phyloP scores from a whole-genome alignment of 2,888 invertebrate genomes.

The Sarcophaga subvicina region DNA sequence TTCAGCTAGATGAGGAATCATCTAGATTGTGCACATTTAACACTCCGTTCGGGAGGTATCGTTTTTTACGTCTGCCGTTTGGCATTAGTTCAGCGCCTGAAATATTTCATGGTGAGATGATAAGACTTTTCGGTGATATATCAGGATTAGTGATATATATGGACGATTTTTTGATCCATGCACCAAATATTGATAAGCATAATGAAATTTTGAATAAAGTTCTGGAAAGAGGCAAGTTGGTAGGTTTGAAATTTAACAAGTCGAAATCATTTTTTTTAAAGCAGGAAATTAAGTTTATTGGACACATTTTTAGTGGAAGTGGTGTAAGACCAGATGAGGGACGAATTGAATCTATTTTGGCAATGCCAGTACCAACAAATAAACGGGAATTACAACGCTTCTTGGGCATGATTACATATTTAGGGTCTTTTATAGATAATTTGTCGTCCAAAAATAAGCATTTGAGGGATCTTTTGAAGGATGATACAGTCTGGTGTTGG shows the following conservation, averaged over 20 bases:
- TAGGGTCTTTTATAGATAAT: conserved; percentile 18
- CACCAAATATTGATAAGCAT: conserved; percentile 19
- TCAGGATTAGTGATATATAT: conserved; percentile 28
- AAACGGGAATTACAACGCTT: conserved; percentile 12
- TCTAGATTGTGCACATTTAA: conserved; percentile 70
- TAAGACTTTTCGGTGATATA: conserved; percentile 37
- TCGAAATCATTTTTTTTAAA: conserved; percentile 26
- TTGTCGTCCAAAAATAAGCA: no score
- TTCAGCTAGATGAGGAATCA: conserved; percentile 69
- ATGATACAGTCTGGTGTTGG: no score
- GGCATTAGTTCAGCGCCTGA: conserved; percentile 63
- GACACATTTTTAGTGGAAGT: conserved; percentile 27
- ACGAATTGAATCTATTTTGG: conserved; percentile 14
- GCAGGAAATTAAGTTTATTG: conserved; percentile 33
- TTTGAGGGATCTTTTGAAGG: no score
- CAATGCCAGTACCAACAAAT: conserved; percentile 24
- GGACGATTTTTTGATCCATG: conserved; percentile 29
- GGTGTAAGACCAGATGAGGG: conserved; percentile 13
- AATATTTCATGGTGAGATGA: conserved; percentile 62
- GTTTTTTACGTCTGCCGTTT: conserved; percentile 68
- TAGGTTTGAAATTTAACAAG: conserved; percentile 20
- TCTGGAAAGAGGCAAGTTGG: conserved; percentile 14
- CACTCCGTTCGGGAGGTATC: conserved; percentile 70
- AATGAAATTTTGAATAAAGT: conserved; percentile 26
- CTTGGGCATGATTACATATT: conserved; percentile 59